phyloP scores from a whole-genome alignment of 2,797 vertebrate species.

The Trachops cirrhosus region DNA sequence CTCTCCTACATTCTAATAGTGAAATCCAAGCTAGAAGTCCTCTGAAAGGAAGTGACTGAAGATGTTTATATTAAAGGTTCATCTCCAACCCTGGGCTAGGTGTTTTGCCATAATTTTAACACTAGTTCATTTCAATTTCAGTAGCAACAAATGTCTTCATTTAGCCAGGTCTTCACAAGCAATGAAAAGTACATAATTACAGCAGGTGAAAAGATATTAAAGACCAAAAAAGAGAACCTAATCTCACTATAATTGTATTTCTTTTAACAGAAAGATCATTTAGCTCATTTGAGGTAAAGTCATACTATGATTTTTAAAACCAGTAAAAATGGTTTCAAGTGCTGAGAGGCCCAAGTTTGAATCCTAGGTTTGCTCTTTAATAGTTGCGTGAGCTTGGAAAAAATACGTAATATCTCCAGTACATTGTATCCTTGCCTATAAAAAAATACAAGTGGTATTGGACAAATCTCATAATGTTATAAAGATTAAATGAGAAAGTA shows the following conservation, averaged over 20 bases:
- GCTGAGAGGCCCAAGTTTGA: not conserved
- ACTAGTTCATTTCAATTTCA: slow-evolving; percentile 37
- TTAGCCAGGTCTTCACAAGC: slow-evolving; percentile 25
- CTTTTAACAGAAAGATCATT: slow-evolving; percentile 47
- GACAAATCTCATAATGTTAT: not conserved
- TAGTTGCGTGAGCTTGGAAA: not conserved
- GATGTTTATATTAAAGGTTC: not conserved
- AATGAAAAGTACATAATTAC: slow-evolving; percentile 24
- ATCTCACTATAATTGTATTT: slow-evolving; percentile 38
- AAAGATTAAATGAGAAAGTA: not conserved
- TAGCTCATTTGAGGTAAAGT: slow-evolving; percentile 1
- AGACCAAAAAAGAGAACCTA: not conserved
- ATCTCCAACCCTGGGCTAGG: not conserved
- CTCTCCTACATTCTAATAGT: not conserved
- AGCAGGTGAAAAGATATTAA: slow-evolving; percentile 31
- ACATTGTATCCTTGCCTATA: not conserved
- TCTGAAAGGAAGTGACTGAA: not conserved
- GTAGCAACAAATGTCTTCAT: slow-evolving; percentile 6
- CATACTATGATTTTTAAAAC: not conserved
- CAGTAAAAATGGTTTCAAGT: not conserved
- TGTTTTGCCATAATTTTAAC: not conserved
- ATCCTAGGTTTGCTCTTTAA: not conserved
- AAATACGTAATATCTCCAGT: not conserved
- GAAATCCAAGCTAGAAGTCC: not conserved
- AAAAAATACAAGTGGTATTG: not conserved